Evolutionary conservation across 1,140 invertebrate genomes (phyloP).

Genomic region (Pantala flavescens): DNA sequence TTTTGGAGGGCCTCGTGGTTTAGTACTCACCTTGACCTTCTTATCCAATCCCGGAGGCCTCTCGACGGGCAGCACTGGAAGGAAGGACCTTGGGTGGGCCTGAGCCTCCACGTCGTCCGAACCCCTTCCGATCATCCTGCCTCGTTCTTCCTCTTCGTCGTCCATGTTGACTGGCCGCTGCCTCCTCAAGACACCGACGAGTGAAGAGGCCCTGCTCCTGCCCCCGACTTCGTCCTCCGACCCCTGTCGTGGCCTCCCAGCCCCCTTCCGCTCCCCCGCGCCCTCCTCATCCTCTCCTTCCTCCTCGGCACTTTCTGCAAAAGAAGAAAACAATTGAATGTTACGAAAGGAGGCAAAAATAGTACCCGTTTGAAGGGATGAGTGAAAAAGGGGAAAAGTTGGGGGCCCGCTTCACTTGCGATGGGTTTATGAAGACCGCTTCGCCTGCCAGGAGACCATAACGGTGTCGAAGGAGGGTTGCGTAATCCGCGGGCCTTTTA

Average conservation of each 20-base stretch:
- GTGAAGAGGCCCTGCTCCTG: background rate
- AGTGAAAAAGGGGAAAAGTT: too few species aligned
- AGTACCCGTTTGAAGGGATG: too few species aligned
- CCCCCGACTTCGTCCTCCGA: background rate
- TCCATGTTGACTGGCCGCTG: background rate
- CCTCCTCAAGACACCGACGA: background rate
- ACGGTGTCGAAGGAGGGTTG: too few species aligned
- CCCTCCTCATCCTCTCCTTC: background rate
- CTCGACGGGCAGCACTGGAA: background rate
- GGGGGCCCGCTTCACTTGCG: too few species aligned
- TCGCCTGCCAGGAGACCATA: too few species aligned
- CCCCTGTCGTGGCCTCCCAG: background rate
- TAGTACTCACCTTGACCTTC: background rate
- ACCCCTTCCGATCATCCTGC: background rate
- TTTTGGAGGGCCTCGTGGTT: too few species aligned
- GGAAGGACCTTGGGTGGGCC: background rate
- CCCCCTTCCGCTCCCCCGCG: background rate
- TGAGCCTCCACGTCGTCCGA: background rate
- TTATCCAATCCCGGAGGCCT: background rate
- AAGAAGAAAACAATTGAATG: background rate
- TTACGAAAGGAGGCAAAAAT: too few species aligned
- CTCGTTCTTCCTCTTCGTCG: background rate
- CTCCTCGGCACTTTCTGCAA: background rate
- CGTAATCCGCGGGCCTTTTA: too few species aligned
- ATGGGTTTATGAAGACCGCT: too few species aligned